Conservation (phyloP, 2,113 vertebrate species). For the Thinocorus orbignyianus region DNA sequence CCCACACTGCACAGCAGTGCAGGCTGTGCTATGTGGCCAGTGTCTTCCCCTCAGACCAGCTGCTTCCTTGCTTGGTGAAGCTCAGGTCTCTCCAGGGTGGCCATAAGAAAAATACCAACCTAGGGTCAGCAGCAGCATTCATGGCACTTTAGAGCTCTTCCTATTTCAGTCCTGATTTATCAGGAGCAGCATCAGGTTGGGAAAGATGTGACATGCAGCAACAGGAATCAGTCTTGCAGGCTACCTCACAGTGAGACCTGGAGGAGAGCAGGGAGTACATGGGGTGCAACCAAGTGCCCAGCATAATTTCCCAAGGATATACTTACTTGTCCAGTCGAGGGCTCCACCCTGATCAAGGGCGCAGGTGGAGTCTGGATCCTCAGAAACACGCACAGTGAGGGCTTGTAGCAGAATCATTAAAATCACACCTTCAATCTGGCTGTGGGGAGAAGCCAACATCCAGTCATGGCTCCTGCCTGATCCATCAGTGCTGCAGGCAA, state of each 20-base stretch:
- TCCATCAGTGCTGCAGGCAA: not conserved
- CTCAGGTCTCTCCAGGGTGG: not conserved
- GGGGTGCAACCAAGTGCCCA: accelerated
- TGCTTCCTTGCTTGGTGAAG: not conserved
- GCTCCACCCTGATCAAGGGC: conserved; percentile 53
- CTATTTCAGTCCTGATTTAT: not conserved
- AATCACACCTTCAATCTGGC: conserved; percentile 84
- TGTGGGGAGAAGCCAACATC: conserved; percentile 41
- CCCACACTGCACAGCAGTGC: not conserved
- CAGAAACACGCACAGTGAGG: conserved; percentile 67
- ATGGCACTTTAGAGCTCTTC: not conserved
- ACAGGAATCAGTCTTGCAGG: not conserved
- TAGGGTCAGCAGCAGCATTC: not conserved
- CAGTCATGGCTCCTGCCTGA: not conserved
- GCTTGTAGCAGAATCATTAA: conserved; percentile 81
- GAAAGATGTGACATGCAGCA: not conserved
- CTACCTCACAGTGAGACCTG: not conserved
- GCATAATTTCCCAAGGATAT: not conserved
- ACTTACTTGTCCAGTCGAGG: conserved; percentile 87
- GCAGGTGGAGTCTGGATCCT: conserved; percentile 77
- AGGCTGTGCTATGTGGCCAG: not conserved
- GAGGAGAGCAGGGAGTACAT: accelerated
- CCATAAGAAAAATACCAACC: not conserved
- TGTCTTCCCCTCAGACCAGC: not conserved
- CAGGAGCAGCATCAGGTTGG: not conserved